Evolutionary conservation across 2,888 invertebrate genomes (phyloP).

Genomic region (Gibbula magus): DNA sequence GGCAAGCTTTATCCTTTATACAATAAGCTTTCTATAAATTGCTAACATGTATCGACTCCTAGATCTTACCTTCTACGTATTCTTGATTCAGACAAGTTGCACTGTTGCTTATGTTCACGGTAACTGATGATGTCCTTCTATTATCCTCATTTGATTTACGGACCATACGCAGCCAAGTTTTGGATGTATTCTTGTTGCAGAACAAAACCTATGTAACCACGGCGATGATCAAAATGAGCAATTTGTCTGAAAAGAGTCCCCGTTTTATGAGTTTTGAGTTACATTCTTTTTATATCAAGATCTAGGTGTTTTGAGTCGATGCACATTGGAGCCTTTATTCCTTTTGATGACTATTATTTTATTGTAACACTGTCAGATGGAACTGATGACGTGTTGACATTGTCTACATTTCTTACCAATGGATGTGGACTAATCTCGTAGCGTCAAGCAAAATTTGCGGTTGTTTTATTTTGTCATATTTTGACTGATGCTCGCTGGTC

Average conservation of each 20-base stretch:
- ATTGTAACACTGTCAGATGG: background rate
- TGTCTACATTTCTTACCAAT: background rate
- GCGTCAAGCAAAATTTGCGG: constrained; percentile 11
- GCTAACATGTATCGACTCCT: background rate
- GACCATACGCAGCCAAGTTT: no score
- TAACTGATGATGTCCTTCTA: no score
- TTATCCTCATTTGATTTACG: no score
- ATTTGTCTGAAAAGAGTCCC: background rate
- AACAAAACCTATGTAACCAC: background rate
- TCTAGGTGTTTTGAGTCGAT: constrained; percentile 7
- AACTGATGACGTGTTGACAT: background rate
- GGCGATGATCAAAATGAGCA: background rate
- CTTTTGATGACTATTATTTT: background rate
- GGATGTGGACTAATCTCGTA: background rate
- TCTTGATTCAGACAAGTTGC: constrained; percentile 8
- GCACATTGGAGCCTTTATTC: background rate
- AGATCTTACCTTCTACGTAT: background rate
- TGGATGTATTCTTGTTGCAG: background rate
- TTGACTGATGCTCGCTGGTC: constrained; percentile 5
- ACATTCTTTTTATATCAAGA: background rate
- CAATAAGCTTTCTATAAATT: no score
- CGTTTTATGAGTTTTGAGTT: background rate
- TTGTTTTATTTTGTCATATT: constrained; percentile 9
- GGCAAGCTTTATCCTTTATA: no score
- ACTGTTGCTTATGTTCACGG: background rate